Base-by-base conservation (phyloP, 2,888 invertebrate species). In the Stegophylla sp. region DNA sequence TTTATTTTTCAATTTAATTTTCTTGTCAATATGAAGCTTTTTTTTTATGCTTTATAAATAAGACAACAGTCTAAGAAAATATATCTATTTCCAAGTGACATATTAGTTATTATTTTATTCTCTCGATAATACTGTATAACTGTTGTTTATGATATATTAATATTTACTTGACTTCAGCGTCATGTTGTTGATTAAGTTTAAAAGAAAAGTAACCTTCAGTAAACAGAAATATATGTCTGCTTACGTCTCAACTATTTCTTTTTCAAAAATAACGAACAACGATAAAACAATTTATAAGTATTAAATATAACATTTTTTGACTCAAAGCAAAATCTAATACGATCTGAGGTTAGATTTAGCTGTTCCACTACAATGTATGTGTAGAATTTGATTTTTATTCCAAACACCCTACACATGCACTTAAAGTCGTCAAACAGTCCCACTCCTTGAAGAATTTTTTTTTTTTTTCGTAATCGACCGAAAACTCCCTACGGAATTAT, bases 121-220 rank as follows among this genome's bases (percentile, higher is more conserved):
- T 7, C 4, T 34, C 34, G 7, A 34, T 34, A 34, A 34, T 34
- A 34, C 34, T 34, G 34, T 34, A 34, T 67, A n/a, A 10, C 26
- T 34, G 28, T 69, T 13, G n/a, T 28, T 28, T 26, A 5, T 17
- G 9, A 43, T 56, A 56, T n/a, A 61, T n/a, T n/a, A 59, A 61
- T 73, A 73, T 45, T 59, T 61, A 45, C 59, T 61, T 73, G 9
- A 26, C 26, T 15, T 59, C 26, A 1, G 59, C 56, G 51, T 56
- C n/a, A 20, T 59, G 13, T 7, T n/a, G 56, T 43, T 26, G 43
- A 73, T 73, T 73, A 59, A 73, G 26, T n/a, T 56, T 20, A 56
- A 17, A 41, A 26, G 12, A 56, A 59, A 72, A 72, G 7, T 34
- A n/a, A n/a, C n/a, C n/a, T n/a, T n/a, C n/a, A n/a, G n/a, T n/a